Evolutionary conservation across 2,113 vertebrate genomes (phyloP), one percentile per base, ranked within the genome.

Genomic region (Gavia stellata): DNA sequence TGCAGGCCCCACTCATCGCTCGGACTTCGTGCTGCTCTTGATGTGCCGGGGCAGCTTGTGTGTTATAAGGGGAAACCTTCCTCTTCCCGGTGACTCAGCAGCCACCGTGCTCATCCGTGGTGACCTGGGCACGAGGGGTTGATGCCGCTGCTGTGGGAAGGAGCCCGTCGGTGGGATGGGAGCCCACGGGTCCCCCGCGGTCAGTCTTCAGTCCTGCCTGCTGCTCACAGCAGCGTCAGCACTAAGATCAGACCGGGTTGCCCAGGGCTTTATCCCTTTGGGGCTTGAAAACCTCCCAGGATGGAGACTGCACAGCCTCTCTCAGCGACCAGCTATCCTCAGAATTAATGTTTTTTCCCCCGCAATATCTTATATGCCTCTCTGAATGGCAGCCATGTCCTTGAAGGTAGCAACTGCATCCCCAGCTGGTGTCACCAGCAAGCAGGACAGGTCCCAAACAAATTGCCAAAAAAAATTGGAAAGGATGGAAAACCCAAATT

Each of bases 21-120:
- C 21, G 5, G 28, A 33, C 33, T 11, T 33, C 18, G 44, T 3
- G 24, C 65, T 34, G 67, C 52, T 90, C 45, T 62, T 18, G 44
- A 59, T 2, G 4, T n/a, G n/a, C 40, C 1, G 1, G 28, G 26
- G 70, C 61, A 58, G 23, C 17, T 28, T 8, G 29, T 62, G 29
- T 25, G 19, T 23, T 58, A 12, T 13, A 33, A 56, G 25, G 47
- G 40, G 70, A 89, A 81, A 78, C 18, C 29, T 56, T 87, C 45
- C 56, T 24, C 34, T 65, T 62, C 33, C 21, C 0, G 0, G 38
- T 56, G 90, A 93, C 78, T 75, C 81, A 75, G 74, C 55, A 89
- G 50, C 36, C 49, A 45, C 59, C 0, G 0, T 6, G 18, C 55
- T 55, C 14, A 2, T 42, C 42, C 45, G 20, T 42, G 74, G 67